These are phyloP conservation scores for Andricus quercusramuli DNA, from an alignment of 2,888 invertebrate genomes.

Conservation along the genomic window DNA sequence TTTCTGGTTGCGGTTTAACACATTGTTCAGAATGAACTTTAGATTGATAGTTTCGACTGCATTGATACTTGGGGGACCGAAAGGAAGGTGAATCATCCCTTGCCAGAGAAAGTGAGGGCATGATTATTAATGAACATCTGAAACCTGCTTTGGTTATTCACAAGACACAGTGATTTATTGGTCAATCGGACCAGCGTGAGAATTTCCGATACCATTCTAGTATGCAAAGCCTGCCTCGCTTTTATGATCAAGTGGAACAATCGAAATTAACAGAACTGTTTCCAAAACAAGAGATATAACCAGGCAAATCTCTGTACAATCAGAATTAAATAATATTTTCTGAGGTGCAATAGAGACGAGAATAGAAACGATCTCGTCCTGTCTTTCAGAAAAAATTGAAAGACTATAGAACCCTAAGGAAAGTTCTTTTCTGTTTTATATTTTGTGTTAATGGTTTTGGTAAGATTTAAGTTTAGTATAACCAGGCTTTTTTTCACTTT, in stretches of 20 bases:
- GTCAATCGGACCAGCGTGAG: constrained; percentile 10
- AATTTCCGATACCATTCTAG: constrained; percentile 26
- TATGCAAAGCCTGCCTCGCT: constrained; percentile 16
- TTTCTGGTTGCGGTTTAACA: background rate
- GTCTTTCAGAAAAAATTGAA: background rate
- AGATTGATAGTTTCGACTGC: background rate
- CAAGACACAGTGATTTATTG: constrained; percentile 30
- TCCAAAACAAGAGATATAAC: background rate
- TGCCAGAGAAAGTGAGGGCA: constrained; percentile 40
- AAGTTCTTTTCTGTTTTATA: background rate
- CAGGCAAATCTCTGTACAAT: background rate
- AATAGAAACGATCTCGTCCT: background rate
- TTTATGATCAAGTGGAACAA: background rate
- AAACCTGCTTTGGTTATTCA: constrained; percentile 34
- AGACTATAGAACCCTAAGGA: background rate
- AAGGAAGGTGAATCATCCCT: constrained; percentile 46
- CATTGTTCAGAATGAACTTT: background rate
- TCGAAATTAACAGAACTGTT: background rate
- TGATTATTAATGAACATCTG: constrained; percentile 34
- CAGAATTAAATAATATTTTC: background rate
- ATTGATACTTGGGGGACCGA: background rate
- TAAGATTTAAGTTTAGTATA: no score
- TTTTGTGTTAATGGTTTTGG: no score
- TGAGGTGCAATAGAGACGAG: background rate
- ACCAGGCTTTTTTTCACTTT: no score